These are phyloP conservation scores for Fissipunctia ypsillon DNA, from an alignment of 2,888 invertebrate genomes.

Conservation along the genomic window DNA sequence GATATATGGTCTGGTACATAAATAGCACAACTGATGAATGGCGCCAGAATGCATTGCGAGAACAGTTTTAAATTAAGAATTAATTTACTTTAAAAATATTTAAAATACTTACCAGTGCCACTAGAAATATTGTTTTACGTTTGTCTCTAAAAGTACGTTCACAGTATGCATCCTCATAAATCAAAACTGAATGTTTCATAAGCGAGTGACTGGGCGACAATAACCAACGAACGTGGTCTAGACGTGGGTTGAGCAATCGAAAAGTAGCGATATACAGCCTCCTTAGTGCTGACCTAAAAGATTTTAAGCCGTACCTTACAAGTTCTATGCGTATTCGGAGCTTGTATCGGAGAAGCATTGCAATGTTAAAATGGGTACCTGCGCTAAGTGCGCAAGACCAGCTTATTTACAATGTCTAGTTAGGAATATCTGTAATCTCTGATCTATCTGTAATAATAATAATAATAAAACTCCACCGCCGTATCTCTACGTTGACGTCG, in stretches of 20 bases:
- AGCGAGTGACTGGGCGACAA: constrained; percentile 44
- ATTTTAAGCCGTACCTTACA: constrained; percentile 20
- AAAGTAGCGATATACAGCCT: constrained; percentile 46
- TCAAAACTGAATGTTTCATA: constrained; percentile 36
- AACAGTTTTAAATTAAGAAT: constrained; percentile 11
- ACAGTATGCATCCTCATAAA: constrained; percentile 43
- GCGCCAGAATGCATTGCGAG: constrained; percentile 29
- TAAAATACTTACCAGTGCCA: constrained; percentile 20
- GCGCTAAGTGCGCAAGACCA: background rate
- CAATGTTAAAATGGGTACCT: constrained; percentile 2
- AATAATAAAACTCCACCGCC: too few relatives aligned
- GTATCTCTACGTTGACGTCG: too few relatives aligned
- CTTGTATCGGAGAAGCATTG: constrained; percentile 3
- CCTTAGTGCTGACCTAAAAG: constrained; percentile 52
- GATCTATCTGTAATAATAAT: too few relatives aligned
- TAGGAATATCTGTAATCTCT: background rate
- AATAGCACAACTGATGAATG: constrained; percentile 43
- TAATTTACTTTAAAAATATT: constrained; percentile 19
- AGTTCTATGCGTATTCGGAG: constrained; percentile 1
- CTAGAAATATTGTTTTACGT: constrained; percentile 12
- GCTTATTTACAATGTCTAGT: constrained; percentile 4
- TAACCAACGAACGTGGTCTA: constrained; percentile 57
- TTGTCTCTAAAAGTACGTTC: constrained; percentile 12
- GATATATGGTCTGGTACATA: constrained; percentile 55
- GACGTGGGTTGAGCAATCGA: constrained; percentile 56